Evolutionary conservation across 2,888 invertebrate genomes (phyloP).

Genomic region (Helobdella robusta): DNA sequence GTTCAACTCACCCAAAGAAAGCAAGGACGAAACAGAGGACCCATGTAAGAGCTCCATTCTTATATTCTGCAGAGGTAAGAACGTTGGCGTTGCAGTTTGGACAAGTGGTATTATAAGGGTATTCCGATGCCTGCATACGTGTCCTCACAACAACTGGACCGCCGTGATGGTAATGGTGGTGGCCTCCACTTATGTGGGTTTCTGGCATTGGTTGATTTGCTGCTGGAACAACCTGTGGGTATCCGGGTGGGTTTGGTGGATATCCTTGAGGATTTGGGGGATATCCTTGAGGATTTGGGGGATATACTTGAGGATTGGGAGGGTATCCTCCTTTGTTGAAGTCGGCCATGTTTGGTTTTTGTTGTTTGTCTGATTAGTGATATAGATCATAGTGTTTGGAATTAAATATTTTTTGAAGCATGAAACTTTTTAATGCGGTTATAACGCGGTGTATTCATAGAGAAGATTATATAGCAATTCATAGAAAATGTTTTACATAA

Average conservation of each 20-base stretch:
- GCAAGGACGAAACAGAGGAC: slow-evolving; percentile 42
- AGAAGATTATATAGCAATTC: too few relatives aligned
- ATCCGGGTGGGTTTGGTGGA: background rate
- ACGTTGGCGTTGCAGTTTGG: slow-evolving; percentile 45
- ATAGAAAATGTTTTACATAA: too few relatives aligned
- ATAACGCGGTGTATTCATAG: too few relatives aligned
- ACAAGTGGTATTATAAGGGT: slow-evolving; percentile 37
- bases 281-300: too few relatives aligned
- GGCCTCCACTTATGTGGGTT: too few relatives aligned
- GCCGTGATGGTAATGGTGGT: background rate
- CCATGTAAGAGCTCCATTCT: slow-evolving; percentile 45
- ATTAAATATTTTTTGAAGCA: too few relatives aligned
- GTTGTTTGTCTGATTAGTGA: too few relatives aligned
- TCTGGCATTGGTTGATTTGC: background rate
- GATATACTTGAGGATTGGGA: too few relatives aligned
- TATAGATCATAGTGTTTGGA: too few relatives aligned
- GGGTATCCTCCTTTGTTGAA: too few relatives aligned
- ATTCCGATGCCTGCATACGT: background rate
- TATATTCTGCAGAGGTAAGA: slow-evolving; percentile 41
- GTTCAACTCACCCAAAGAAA: slow-evolving; percentile 46
- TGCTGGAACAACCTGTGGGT: background rate
- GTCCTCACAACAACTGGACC: background rate
- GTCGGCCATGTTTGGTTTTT: too few relatives aligned
- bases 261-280: background rate
- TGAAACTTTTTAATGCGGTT: too few relatives aligned